A percentile compares a stretch with the other conserved stretches of the same genome.
Evolutionary conservation across 92 coral and sea anemone genomes (phyloP).

Genomic region (Phenganax stokvisi): DNA sequence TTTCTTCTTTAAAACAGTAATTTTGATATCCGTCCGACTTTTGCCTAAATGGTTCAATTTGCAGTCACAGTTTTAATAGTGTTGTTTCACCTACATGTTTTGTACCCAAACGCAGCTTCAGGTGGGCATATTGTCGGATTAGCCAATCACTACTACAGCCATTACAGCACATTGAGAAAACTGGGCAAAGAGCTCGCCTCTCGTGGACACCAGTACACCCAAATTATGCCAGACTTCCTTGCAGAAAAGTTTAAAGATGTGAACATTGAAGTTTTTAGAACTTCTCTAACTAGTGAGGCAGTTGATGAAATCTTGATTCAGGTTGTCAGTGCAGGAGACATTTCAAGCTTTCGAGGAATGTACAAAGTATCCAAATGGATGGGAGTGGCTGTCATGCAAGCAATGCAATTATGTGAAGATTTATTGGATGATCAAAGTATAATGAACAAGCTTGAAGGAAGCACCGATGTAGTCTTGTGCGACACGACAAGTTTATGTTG

Average conservation of each 20-base stretch:
- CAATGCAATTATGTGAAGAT: conserved; percentile 48
- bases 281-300: conserved; percentile 32
- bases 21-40: background rate
- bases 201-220: conserved; percentile 44
- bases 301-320: conserved; percentile 14
- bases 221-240: conserved; percentile 29
- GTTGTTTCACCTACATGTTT: background rate
- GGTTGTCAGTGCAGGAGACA: background rate
- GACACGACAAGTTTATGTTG: too few species aligned
- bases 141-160: conserved; percentile 35
- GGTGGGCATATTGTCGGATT: conserved; percentile 24
- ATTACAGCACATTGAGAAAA: conserved; percentile 30
- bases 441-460: conserved; percentile 30
- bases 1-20: too few species aligned
- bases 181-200: conserved; percentile 36
- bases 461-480: conserved; percentile 48
- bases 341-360: background rate
- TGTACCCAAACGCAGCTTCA: background rate
- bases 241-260: conserved; percentile 34
- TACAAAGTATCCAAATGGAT: too few species aligned
- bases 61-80: background rate
- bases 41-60: background rate
- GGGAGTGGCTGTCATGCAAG: too few species aligned
- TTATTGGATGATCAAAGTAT: conserved; percentile 44
- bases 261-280: conserved; percentile 29